Conservation (phyloP, 2,113 vertebrate species). For the Clupea harengus region DNA sequence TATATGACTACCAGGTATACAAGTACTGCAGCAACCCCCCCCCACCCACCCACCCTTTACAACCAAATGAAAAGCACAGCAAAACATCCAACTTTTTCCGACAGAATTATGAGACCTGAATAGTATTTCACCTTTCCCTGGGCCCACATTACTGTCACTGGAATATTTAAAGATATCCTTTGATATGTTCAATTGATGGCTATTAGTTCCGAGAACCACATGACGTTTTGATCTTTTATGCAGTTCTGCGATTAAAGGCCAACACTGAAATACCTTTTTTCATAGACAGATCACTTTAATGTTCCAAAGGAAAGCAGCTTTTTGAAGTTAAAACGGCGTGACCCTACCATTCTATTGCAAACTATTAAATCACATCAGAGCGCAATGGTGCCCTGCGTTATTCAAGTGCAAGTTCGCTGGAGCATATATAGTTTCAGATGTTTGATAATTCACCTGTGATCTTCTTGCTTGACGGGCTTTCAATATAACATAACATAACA, state of each 20-base stretch:
- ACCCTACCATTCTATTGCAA: conserved; percentile 31
- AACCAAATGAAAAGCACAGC: conserved; percentile 61
- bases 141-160: conserved; percentile 4
- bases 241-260: conserved; percentile 11
- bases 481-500: neutral
- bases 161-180: neutral
- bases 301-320: neutral
- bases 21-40: conserved; percentile 67
- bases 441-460: conserved; percentile 4
- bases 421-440: neutral
- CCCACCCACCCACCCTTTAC: conserved; percentile 48
- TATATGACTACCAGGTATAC: conserved; percentile 80
- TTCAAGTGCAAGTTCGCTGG: neutral
- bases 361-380: conserved; percentile 36
- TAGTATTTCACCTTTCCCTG: neutral
- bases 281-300: neutral
- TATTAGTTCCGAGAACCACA: neutral
- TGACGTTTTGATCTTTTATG: conserved; percentile 15
- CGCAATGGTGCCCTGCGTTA: conserved; percentile 18
- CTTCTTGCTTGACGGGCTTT: neutral
- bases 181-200: conserved; percentile 14
- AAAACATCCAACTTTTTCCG: conserved; percentile 59
- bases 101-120: conserved; percentile 5
- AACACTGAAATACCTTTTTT: neutral
- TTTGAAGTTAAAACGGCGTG: conserved; percentile 22